Conservation (phyloP, 2,113 vertebrate species). For the Dicerorhinus sumatrensis region DNA sequence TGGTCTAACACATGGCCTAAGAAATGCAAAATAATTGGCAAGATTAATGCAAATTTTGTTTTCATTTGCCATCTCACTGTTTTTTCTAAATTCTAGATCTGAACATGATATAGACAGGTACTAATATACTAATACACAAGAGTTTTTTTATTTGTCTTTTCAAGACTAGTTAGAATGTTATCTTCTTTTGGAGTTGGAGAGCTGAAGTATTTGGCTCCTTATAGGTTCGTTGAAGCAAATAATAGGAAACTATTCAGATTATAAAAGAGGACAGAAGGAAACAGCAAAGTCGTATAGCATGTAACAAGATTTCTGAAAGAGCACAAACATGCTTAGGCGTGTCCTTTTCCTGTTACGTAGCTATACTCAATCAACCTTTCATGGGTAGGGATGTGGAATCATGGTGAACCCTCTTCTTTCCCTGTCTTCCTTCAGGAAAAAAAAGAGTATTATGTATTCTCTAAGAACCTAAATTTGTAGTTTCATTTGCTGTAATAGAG, state of each 20-base stretch:
- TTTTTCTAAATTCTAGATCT: constrained; percentile 24
- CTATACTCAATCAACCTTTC: not conserved
- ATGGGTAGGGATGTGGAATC: not conserved
- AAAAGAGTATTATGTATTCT: not conserved
- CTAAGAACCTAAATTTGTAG: not conserved
- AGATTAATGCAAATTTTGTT: not conserved
- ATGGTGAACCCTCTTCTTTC: not conserved
- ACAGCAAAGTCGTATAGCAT: not conserved
- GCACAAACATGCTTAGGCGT: not conserved
- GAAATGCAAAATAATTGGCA: not conserved
- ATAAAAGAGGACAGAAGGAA: not conserved
- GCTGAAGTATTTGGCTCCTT: not conserved
- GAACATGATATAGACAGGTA: not conserved
- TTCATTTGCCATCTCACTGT: not conserved
- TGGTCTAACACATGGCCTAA: not conserved
- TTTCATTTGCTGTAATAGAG: not conserved
- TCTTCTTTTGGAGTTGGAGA: not conserved
- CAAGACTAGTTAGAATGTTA: not conserved
- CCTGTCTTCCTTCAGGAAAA: not conserved
- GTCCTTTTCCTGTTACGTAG: not conserved
- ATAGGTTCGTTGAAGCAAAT: not conserved
- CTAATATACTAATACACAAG: not conserved
- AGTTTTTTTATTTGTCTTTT: not conserved
- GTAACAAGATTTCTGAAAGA: not conserved
- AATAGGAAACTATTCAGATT: not conserved